Evolutionary conservation across 2,797 vertebrate species (phyloP).

Genomic region (Bradypodion pumilum): DNA sequence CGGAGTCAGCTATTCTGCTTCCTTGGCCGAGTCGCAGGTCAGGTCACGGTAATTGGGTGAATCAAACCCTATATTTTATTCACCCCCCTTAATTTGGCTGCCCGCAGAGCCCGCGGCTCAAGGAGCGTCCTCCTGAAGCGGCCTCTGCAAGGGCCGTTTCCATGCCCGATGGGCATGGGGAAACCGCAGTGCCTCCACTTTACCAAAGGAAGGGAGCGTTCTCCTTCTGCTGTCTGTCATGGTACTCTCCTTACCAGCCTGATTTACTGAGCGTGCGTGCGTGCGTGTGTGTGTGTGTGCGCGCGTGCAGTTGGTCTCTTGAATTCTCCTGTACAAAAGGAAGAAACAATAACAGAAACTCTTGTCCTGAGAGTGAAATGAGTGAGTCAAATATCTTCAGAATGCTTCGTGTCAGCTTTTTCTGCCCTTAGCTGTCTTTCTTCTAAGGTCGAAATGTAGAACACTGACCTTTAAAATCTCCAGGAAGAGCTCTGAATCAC

Average conservation of each 20-base stretch:
- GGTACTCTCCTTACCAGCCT: not conserved
- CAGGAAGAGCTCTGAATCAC: constrained; percentile 13
- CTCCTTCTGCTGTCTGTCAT: constrained; percentile 1
- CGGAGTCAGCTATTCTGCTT: too few species aligned
- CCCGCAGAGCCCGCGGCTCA: too few species aligned
- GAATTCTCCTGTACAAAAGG: constrained; percentile 17
- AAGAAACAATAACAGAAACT: not conserved
- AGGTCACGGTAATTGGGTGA: too few species aligned
- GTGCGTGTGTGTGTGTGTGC: too few species aligned
- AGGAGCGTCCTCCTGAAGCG: too few species aligned
- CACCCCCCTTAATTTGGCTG: too few species aligned
- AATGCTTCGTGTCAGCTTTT: accelerated
- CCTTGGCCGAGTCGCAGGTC: too few species aligned
- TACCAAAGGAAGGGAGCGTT: not conserved
- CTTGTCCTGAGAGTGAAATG: constrained; percentile 15
- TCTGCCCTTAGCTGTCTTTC: constrained; percentile 19
- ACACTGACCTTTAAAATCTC: constrained; percentile 13
- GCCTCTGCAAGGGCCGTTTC: too few species aligned
- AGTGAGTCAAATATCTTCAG: not conserved
- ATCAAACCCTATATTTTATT: too few species aligned
- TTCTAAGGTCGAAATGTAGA: constrained; percentile 13
- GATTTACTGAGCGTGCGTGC: constrained; percentile 12
- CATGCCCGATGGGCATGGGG: too few species aligned
- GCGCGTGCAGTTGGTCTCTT: constrained; percentile 2
- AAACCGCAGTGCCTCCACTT: not conserved